Evolutionary conservation across 2,797 vertebrate genomes (phyloP), one percentile per base, ranked within the genome.

Genomic region (Rhodeus uyekii): DNA sequence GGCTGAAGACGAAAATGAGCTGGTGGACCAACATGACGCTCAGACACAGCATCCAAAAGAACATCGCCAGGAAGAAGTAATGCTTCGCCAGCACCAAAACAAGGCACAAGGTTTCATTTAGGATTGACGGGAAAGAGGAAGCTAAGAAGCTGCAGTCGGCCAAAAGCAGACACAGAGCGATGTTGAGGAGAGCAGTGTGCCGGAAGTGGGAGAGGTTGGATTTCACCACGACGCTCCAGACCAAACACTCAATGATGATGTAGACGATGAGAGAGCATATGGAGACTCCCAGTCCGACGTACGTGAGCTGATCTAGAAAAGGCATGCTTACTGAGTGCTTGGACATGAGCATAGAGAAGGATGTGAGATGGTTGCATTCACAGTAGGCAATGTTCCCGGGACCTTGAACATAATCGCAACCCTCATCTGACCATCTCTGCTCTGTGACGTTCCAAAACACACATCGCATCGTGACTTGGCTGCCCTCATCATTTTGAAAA

Each of bases 1-100:
- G 94, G 60, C 85, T 93, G 88, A 96, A 96, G 76, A 96, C 93
- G 19, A 96, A 96, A 81, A 96, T 93, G 39, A 96, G 92, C 84
- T 95, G 94, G 85, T 96, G 93, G 69, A 95, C 89, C 0, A 96
- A 94, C 93, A 95, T 95, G 64, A 91, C 29, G 60, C 95, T 95
- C 86, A 96, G 78, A 67, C 92, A 94, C 32, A 96, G 84, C 92
- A 93, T 96, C 95, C 95, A 96, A 88, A 92, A 90, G 85, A 96
- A 96, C 91, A 93, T 94, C 38, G 91, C 88, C 64, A 94, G 86
- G 88, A 76, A 96, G 85, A 94, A 96, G 68, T 95, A 91, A 80
- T 96, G 95, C 83, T 94, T 92, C 29, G 90, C 87, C 0, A 94
- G 0, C 0, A 93, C 92, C 13, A 95, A 19, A 5, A 83, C 0